Evolutionary conservation across 2,113 vertebrate genomes (phyloP), one percentile per base, ranked within the genome.

Genomic region (Canis aureus): DNA sequence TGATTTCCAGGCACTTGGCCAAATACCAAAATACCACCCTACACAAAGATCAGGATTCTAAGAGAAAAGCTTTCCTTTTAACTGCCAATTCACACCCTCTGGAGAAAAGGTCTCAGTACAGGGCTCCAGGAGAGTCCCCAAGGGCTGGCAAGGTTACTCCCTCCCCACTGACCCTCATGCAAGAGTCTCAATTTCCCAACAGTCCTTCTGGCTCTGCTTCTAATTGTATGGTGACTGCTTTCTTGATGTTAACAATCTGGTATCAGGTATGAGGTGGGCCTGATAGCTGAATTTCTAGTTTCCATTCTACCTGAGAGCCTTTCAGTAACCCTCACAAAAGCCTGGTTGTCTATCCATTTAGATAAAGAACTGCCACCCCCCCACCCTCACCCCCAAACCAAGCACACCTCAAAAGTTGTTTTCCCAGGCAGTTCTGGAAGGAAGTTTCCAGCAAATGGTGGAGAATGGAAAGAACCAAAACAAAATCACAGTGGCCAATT

Each of bases 401-500:
- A 89, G 20, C 88, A 93, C 1, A 79, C 74, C 78, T 82, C 57
- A 80, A 27, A 80, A 66, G 84, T 35, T 49, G 60, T 97, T 95
- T 93, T 32, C 92, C 67, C 60, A 88, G 81, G 89, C 84, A 92
- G 80, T 78, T 95, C 88, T 95, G 91, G 84, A 95, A 94, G 53
- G 76, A 94, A 94, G 89, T 51, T 82, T 86, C 89, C 93, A 95
- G 76, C 35, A 71, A 97, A 93, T 81, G 71, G 76, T 73, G 27
- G 57, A 96, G 84, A 96, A 96, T 35, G 91, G 53, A 82, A 97
- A 96, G 57, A 89, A 97, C 57, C 27, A 74, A 96, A 97, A 82
- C n/a, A 66, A 96, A 97, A 96, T 66, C 89, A 89, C 79, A 35
- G 87, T 81, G 78, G 66, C 67, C 82, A 82, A 78, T 60, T 27